Evolutionary conservation across 2,113 vertebrate species (phyloP), one percentile per base, ranked within the genome.

Genomic region (Thunnus thynnus): DNA sequence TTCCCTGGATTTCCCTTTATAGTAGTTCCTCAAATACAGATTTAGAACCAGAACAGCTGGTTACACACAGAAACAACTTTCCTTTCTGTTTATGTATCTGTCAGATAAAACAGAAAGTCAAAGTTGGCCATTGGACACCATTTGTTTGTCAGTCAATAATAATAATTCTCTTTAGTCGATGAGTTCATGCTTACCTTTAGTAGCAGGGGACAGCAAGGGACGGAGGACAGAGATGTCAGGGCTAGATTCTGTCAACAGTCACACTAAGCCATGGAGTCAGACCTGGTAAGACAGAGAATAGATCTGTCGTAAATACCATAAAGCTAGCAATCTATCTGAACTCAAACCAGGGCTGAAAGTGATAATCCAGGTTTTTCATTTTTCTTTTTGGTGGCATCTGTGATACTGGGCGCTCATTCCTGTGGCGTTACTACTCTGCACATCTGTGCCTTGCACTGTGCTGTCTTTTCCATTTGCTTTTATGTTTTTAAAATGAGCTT

Each of bases 231-330:
- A 76, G 68, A 73, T 3, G 70, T 67, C 46, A 22, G 22, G 74
- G 55, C 18, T 52, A 27, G 36, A 44, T 74, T 32, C 10, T 76
- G 58, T 30, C 7, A 20, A 67, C 68, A 27, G 57, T 75, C 13
- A 27, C 47, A 0, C 54, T 91, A 91, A 72, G 89, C 90, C 90
- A 92, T 91, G 41, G 74, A 80, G 68, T 68, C 30, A 10, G 71
- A 77, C 69, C 88, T 90, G 70, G n/a, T 1, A 22, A 48, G 13
- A 75, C 10, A 73, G 1, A 83, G 27, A 71, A 51, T 46, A n/a
- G 17, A 68, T 27, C 18, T 50, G 36, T 8, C 17, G 50, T 73
- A 0, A 76, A 50, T 48, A 80, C 32, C 17, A 50, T 0, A 20
- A 41, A 66, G 54, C 7, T n/a, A 48, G 48, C 10, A 51, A 36